Base-by-base conservation (phyloP, 2,113 vertebrate species). In the Laticauda colubrina region DNA sequence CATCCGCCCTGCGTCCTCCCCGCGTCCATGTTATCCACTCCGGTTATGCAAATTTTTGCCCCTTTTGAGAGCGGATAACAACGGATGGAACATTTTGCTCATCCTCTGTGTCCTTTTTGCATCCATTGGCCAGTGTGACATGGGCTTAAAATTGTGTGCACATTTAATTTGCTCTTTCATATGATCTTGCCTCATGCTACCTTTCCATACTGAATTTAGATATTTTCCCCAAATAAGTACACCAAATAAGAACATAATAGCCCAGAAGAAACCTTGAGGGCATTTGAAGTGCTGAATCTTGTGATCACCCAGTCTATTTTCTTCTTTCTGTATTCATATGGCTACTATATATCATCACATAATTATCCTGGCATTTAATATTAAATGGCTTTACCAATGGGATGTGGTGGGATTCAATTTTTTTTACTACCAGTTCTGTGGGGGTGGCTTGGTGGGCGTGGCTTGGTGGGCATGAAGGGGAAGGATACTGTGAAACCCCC, bases 181-280 rank as follows among this genome's bases (percentile, higher is more conserved):
- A 91, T 94, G 89, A 61, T 1, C 0, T 94, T 18, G 89, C 1
- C 3, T 91, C 1, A 23, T 61, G 89, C 56, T 92, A 90, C 0
- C 7, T 87, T 89, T 87, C 81, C 23, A 53, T 43, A 85, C 1
- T 26, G 39, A 48, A 9, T 87, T 69, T 43, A 39, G 34, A 81
- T 81, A 21, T 81, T 14, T 15, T 1, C 0, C 11, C 29, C 64
- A 3, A 57, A 85, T 34, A 89, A 59, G 8, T 0, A 0, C 0
- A 23, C 86, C 0, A 0, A 90, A 51, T 0, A 89, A 92, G 94
- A 57, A 2, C 2, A n/a, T 3, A 92, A 54, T 34, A 87, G 0
- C 3, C 89, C 75, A 88, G 15, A 43, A 56, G 20, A 0, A 91
- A 34, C 0, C 0, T 87, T 94, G 0, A 2, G 91, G 48, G 29